phyloP scores from a whole-genome alignment of 2,797 vertebrate genomes.

The Silurus lanzhouensis region DNA sequence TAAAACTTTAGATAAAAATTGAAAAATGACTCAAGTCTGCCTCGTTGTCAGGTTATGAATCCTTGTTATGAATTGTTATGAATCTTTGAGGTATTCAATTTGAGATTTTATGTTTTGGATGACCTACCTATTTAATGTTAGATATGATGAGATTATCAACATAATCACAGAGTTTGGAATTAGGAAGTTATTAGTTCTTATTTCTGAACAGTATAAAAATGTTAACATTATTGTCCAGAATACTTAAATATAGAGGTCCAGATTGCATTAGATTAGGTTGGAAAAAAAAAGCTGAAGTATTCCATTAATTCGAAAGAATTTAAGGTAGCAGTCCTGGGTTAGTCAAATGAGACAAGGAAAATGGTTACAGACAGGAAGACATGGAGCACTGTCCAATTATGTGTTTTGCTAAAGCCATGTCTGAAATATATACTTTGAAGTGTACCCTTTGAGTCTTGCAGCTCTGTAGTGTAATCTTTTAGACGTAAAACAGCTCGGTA shows the following conservation, averaged over 20 bases:
- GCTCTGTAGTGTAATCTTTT: background rate
- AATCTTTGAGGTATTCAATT: background rate
- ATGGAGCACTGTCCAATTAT: background rate
- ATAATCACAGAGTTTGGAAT: background rate
- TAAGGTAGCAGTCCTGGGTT: background rate
- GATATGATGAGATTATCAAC: too few species aligned
- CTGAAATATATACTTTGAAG: conserved; percentile 3
- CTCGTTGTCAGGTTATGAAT: background rate
- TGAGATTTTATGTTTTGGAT: background rate
- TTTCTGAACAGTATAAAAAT: background rate
- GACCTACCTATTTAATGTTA: background rate
- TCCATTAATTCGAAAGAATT: background rate
- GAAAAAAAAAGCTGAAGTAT: background rate
- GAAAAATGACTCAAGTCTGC: background rate
- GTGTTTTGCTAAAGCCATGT: background rate
- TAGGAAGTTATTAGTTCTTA: background rate
- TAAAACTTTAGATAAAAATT: background rate
- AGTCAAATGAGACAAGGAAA: background rate
- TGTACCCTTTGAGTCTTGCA: background rate
- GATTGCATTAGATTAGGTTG: background rate
- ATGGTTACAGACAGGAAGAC: conserved; percentile 19
- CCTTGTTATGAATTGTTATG: background rate
- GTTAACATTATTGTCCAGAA: background rate
- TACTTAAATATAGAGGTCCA: background rate
- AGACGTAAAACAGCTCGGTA: background rate